Evolutionary conservation across 2,113 vertebrate genomes (phyloP).

Genomic region (Telmatochromis bifrenatus): DNA sequence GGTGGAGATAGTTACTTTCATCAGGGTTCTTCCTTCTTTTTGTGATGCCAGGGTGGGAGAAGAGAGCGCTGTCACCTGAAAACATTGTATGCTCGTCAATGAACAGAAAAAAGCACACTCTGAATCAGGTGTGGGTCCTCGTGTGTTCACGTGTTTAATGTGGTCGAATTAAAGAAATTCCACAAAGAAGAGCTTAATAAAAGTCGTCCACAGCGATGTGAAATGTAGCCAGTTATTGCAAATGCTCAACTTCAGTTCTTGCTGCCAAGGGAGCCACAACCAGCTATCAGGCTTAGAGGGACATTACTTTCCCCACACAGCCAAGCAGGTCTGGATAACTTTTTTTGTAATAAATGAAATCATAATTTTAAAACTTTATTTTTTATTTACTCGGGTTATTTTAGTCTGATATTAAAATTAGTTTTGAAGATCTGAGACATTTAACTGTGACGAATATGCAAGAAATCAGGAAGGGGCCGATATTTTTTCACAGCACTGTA

Average conservation of each 20-base stretch:
- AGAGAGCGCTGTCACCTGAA: neutral
- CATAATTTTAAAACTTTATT: neutral
- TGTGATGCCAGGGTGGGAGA: neutral
- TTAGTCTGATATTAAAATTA: neutral
- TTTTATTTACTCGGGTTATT: fast-evolving
- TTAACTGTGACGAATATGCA: neutral
- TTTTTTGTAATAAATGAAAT: neutral
- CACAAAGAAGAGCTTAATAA: neutral
- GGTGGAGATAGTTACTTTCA: neutral
- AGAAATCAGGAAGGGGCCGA: neutral
- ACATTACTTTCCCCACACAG: neutral
- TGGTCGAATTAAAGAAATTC: neutral
- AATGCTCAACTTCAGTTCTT: neutral
- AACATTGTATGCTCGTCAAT: neutral
- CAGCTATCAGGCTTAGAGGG: neutral
- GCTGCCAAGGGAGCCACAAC: neutral
- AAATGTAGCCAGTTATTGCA: neutral
- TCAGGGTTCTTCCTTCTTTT: neutral
- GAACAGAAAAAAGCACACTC: neutral
- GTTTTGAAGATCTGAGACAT: neutral
- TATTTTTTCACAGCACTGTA: neutral
- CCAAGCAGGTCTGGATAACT: neutral
- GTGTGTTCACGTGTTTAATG: neutral
- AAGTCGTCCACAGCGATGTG: neutral
- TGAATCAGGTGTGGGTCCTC: neutral